Base-by-base conservation (phyloP, 2,888 invertebrate genomes). In the Dolomedes plantarius region DNA sequence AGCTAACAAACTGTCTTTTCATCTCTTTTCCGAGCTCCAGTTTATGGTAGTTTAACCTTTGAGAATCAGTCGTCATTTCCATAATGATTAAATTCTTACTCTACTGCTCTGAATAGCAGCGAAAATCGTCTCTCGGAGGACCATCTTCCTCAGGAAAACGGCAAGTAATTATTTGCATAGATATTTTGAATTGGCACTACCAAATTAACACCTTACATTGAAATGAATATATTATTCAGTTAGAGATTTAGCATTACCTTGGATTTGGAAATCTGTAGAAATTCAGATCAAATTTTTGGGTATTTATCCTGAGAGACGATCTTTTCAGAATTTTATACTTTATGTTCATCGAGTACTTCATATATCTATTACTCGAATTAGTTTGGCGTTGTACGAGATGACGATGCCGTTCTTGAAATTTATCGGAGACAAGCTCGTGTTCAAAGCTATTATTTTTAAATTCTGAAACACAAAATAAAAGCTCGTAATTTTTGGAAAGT, bases 71-170 rank as follows among this genome's bases (percentile, higher is more conserved):
- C 41, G 29, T 46, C 41, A 39, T 76, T 76, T 78, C 71, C 78
- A 71, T 78, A 64, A 78, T 78, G 78, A 78, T 62, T 64, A 78
- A 39, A 64, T 78, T 64, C 50, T 69, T 32, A 56, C 56, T 56
- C 11, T 56, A 16, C 13, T 56, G 56, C 56, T 23, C 23, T n/a
- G 19, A 56, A 56, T 5, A 56, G 56, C 56, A 23, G 56, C n/a
- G 19, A 67, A 67, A 36, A 67, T n/a, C 65, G 39, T 64, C 41
- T 64, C 75, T 75, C 64, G 41, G 46, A 71, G 72, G 65, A 39
- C 41, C 41, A 36, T 75, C 65, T 41, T 41, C 41, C 29, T 32
- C 75, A 65, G 75, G 65, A 75, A 75, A 75, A 65, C 65, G 65
- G 28, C 65, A 16, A 67, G 67, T 67, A n/a, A 32, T n/a, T 67